A percentile compares a stretch with the other conserved stretches of the same genome.
phyloP scores from a whole-genome alignment of 2,797 vertebrate genomes.

The Pogonophryne albipinna region DNA sequence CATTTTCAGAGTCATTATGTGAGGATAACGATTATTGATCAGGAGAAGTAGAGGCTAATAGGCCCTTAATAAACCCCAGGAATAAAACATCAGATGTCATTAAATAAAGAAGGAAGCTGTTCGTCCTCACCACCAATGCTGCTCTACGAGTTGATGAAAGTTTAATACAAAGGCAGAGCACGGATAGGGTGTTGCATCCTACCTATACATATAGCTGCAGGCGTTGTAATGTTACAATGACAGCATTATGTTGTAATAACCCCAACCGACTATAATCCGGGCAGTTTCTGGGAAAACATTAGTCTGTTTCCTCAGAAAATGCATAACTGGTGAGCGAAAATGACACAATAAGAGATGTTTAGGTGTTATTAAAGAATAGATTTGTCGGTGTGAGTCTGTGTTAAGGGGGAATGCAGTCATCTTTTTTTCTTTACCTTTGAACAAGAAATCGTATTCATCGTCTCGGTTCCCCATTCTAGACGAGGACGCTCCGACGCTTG shows the following conservation, averaged over 20 bases:
- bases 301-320: neutral
- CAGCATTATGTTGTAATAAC: constrained; percentile 68
- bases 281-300: constrained; percentile 40
- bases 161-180: constrained; percentile 53
- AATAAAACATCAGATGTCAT: constrained; percentile 32
- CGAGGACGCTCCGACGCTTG: constrained; percentile 78
- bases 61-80: constrained; percentile 52
- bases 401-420: constrained; percentile 68
- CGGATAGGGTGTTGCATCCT: constrained; percentile 64
- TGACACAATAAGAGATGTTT: constrained; percentile 19
- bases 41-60: constrained; percentile 46
- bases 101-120: constrained; percentile 10
- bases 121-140: neutral
- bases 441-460: constrained; percentile 91
- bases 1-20: constrained; percentile 12
- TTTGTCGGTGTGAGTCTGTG: constrained; percentile 41
- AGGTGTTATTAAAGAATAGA: constrained; percentile 34
- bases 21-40: constrained; percentile 53
- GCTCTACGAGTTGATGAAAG: constrained; percentile 57
- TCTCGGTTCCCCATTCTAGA: constrained; percentile 89
- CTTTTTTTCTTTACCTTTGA: constrained; percentile 85
- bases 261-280: constrained; percentile 51
- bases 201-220: constrained; percentile 73
- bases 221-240: constrained; percentile 65
- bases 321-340: constrained; percentile 25